Evolutionary conservation across 2,797 vertebrate genomes (phyloP), one percentile per base, ranked within the genome.

Genomic region (Muraenolepis orangiensis): DNA sequence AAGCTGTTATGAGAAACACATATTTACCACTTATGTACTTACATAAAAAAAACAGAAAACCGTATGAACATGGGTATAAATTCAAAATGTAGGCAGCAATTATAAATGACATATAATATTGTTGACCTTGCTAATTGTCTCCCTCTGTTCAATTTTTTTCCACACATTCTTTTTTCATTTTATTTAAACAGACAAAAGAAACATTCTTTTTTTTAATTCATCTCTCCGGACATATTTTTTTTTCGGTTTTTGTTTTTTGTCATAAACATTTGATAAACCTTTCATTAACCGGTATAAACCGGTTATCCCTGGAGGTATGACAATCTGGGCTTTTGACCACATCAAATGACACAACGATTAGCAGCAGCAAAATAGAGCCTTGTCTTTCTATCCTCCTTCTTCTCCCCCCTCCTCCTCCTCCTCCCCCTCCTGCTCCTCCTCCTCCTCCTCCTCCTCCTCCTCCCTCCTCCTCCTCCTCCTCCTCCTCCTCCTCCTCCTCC

Each of bases 301-400:
- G 79, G 73, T 85, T 84, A 85, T 73, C 86, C 85, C 81, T 70
- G 75, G 85, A 84, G 82, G 81, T 79, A 77, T 82, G 80, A 68
- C 82, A 90, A 78, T 89, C 81, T 89, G 83, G 70, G 81, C 70
- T 82, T 89, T 72, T 87, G 88, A 90, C 90, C 86, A 89, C 83
- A 88, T 85, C 67, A 88, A 87, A 84, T 86, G 73, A 87, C 82
- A 82, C 34, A 38, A 61, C 87, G 88, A 91, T 90, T 90, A 90
- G 84, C 81, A 85, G 81, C 14, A 73, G 81, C 82, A 85, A 87
- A 84, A 86, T 75, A 81, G 77, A 84, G 77, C 71, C 82, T 81
- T 34, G 38, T 87, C 83, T 76, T 87, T 86, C 80, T 57, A 7
- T 78, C 78, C 78, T 80, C 78, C 82, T 79, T 80, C 72, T 77